A percentile compares a stretch with the other conserved stretches of the same genome.
Conservation (phyloP, 1,140 invertebrate species). For the Nephila pilipes region DNA sequence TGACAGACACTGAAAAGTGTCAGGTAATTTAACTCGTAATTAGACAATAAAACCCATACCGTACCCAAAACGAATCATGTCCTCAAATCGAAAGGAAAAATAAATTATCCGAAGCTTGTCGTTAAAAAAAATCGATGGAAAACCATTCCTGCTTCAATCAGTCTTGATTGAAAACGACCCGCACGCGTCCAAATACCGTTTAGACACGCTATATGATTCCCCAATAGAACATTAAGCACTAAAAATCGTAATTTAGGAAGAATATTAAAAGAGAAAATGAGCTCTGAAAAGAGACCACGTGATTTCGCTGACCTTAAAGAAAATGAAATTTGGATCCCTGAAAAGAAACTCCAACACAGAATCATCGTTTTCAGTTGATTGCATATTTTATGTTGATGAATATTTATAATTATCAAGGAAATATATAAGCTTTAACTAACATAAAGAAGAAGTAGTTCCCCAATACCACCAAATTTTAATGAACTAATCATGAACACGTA, state of each 20-base stretch:
- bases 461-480: no score
- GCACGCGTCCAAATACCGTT: conserved; percentile 15
- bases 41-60: no score
- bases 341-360: no score
- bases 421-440: no score
- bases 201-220: conserved; percentile 13
- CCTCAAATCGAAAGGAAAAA: not conserved
- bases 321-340: not conserved
- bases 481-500: no score
- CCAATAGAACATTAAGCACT: not conserved
- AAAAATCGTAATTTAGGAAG: not conserved
- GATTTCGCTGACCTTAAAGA: not conserved
- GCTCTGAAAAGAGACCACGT: not conserved
- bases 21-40: no score
- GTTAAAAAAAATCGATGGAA: conserved; percentile 9
- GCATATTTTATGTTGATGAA: no score
- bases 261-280: not conserved
- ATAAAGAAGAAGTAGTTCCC: no score
- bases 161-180: conserved; percentile 16
- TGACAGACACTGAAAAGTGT: no score
- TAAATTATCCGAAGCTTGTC: not conserved
- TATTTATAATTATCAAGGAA: no score
- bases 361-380: no score
- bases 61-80: not conserved
- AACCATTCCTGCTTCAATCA: conserved; percentile 11